Conservation (phyloP, 2,113 vertebrate species). For the Hemiprocne comata region DNA sequence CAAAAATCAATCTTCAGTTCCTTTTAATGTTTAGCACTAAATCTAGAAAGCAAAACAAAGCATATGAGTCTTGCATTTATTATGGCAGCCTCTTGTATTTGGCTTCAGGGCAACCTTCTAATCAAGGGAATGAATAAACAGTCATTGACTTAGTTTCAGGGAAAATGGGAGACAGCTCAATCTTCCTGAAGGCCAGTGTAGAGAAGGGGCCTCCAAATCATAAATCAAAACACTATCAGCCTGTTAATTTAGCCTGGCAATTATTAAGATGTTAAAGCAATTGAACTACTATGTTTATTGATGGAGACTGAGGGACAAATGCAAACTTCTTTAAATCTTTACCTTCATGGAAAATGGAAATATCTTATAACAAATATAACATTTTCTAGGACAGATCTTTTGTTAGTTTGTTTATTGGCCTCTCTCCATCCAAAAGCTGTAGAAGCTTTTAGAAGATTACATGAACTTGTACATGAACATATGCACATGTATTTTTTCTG, state of each 20-base stretch:
- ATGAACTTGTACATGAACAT: background rate
- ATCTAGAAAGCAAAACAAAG: slow-evolving; percentile 77
- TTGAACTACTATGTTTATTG: slow-evolving; percentile 53
- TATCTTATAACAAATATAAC: background rate
- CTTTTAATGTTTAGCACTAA: slow-evolving; percentile 77
- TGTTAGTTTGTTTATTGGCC: background rate
- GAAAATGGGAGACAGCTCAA: slow-evolving; percentile 64
- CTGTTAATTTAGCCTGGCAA: slow-evolving; percentile 65
- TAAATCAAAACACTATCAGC: slow-evolving; percentile 71
- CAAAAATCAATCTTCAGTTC: slow-evolving; percentile 78
- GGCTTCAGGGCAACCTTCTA: slow-evolving; percentile 76
- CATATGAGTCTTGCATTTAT: slow-evolving; percentile 69
- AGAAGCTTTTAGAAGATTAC: background rate
- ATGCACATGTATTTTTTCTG: background rate
- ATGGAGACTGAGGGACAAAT: slow-evolving; percentile 15
- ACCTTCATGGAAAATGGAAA: background rate
- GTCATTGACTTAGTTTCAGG: slow-evolving; percentile 72
- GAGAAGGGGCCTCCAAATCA: slow-evolving; percentile 59
- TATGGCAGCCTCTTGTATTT: slow-evolving; percentile 69
- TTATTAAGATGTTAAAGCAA: slow-evolving; percentile 73
- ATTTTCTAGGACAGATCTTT: background rate
- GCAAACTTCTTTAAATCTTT: slow-evolving; percentile 11
- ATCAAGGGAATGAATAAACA: slow-evolving; percentile 78
- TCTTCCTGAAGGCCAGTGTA: slow-evolving; percentile 62
- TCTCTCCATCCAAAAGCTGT: background rate